Evolutionary conservation across 2,888 invertebrate species (phyloP), one percentile per base, ranked within the genome.

Genomic region (Heteromurus nitidus): DNA sequence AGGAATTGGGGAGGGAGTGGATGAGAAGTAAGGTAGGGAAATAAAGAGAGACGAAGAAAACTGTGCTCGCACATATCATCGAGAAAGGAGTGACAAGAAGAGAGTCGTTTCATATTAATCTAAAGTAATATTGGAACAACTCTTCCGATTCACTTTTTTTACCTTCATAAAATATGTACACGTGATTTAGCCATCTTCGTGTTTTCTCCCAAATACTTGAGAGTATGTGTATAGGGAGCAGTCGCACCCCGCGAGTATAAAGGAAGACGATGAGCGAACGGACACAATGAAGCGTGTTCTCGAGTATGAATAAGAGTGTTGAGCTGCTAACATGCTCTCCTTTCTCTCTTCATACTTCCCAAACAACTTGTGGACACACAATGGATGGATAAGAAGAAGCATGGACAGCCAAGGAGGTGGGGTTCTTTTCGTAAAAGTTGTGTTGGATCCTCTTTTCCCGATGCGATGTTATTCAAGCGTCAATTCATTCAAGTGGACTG

Each of bases 141-240:
- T 60, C 26, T 60, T n/a, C 28, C 60, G 20, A 65, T 65, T 65
- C 65, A 42, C n/a, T n/a, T n/a, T n/a, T n/a, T n/a, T 26, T 30
- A 11, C 65, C 5, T 20, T 65, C 65, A 65, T 42, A 65, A 22
- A 42, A 3, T 65, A 31, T n/a, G 36, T 36, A 65, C 65, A 42
- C 22, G 42, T 36, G 36, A 42, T 31, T 31, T 42, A 42, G 65
- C 36, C 36, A 65, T 65, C 36, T 20, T 3, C 9, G 11, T 62
- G 2, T 30, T 47, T 47, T n/a, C n/a, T 47, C n/a, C n/a, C n/a
- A 26, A 36, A 42, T 36, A 30, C 18, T n/a, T n/a, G n/a, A n/a
- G n/a, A n/a, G n/a, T n/a, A n/a, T n/a, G n/a, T n/a, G n/a, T n/a
- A n/a, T n/a, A n/a, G n/a, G n/a, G n/a, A n/a, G n/a, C n/a, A n/a